Evolutionary conservation across 2,888 invertebrate genomes (phyloP).

Genomic region (Mythimna vitellina): DNA sequence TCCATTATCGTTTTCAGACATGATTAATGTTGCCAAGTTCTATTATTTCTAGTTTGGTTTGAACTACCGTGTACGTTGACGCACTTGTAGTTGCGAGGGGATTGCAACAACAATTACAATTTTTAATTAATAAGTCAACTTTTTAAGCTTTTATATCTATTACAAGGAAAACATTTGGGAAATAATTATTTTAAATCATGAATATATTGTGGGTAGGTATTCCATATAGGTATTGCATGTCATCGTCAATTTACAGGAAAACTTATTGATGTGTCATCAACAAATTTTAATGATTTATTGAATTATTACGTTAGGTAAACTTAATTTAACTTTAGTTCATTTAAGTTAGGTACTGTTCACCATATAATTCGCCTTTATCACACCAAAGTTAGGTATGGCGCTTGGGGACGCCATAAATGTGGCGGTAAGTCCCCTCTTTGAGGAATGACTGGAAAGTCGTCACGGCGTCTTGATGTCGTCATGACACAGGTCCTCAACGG

Average conservation of each 20-base stretch:
- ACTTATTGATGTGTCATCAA: not conserved
- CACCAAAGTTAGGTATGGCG: too few species aligned
- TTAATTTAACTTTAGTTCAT: too few species aligned
- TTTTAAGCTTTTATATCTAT: not conserved
- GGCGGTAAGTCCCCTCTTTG: too few species aligned
- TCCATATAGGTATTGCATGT: not conserved
- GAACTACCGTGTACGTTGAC: not conserved
- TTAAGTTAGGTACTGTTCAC: too few species aligned
- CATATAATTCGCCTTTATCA: too few species aligned
- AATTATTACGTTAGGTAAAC: not conserved
- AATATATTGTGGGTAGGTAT: not conserved
- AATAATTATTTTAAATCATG: not conserved
- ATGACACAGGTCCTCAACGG: too few species aligned
- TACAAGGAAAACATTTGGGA: not conserved
- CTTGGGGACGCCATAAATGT: too few species aligned
- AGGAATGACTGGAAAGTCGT: too few species aligned
- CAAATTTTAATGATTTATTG: not conserved
- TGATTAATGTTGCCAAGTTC: not conserved
- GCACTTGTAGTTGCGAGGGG: not conserved
- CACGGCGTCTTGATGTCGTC: too few species aligned
- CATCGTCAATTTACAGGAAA: not conserved
- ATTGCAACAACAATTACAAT: not conserved
- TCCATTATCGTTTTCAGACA: constrained; percentile 2
- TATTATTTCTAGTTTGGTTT: not conserved
- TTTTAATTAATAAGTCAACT: not conserved